A percentile compares a stretch with the other conserved stretches of the same genome.
These are phyloP conservation scores for Hirundichthys speculiger DNA, from an alignment of 2,113 vertebrate species.

Conservation along the genomic window DNA sequence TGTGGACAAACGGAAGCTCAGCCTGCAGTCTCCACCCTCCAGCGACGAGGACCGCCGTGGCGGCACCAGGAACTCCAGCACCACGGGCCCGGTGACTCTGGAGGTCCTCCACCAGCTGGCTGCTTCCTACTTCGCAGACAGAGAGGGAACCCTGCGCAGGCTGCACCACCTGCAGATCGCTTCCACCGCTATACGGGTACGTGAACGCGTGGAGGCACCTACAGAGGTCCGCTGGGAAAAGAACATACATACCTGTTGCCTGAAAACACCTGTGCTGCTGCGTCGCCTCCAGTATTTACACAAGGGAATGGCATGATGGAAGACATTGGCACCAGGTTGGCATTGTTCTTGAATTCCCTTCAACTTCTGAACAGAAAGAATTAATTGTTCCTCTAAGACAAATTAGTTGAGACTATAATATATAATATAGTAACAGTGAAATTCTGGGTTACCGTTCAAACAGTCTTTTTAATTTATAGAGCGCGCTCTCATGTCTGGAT, in stretches of 20 bases:
- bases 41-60: conserved; percentile 39
- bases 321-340: not conserved
- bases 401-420: not conserved
- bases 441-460: too few species aligned
- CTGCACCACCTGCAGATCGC: conserved; percentile 86
- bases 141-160: conserved; percentile 82
- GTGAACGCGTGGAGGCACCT: conserved; percentile 28
- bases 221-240: conserved; percentile 9
- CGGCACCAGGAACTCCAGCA: conserved; percentile 54
- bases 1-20: conserved; percentile 84
- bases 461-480: too few species aligned
- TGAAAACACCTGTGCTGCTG: conserved; percentile 7
- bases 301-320: not conserved
- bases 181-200: conserved; percentile 82
- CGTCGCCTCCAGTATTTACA: conserved; percentile 6
- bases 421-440: too few species aligned
- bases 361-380: conserved; percentile 1
- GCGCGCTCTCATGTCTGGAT: too few species aligned
- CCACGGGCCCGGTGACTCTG: conserved; percentile 74
- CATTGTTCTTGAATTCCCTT: not conserved
- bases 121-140: conserved; percentile 86
- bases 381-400: not conserved
- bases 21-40: conserved; percentile 59
- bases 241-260: conserved; percentile 5
- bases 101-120: conserved; percentile 85